A percentile compares a stretch with the other conserved stretches of the same genome.
These are phyloP conservation scores for Campoletis sonorensis DNA, from an alignment of 1,140 invertebrate genomes.

Conservation along the genomic window DNA sequence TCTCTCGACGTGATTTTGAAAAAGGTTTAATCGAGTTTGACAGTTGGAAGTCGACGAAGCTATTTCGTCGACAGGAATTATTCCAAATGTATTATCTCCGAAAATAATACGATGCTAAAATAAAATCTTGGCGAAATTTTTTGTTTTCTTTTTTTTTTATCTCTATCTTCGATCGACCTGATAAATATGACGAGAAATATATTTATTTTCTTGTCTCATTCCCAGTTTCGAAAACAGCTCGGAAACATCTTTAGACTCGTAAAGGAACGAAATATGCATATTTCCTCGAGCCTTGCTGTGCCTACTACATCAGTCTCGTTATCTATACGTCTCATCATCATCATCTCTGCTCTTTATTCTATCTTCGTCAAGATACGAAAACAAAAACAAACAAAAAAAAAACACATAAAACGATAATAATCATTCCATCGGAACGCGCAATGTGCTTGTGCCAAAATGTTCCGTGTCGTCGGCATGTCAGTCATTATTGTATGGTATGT, in stretches of 20 bases:
- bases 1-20: no score
- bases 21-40: no score
- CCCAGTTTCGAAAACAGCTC: conserved; percentile 54
- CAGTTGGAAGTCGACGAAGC: no score
- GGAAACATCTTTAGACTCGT: conserved; percentile 53
- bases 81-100: no score
- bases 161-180: background rate
- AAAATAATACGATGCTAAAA: no score
- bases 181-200: background rate
- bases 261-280: conserved; percentile 11
- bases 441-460: conserved; percentile 20
- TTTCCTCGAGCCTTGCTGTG: background rate
- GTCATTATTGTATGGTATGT: conserved; percentile 15
- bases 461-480: conserved; percentile 14
- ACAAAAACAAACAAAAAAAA: background rate
- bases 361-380: background rate
- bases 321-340: background rate
- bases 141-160: background rate
- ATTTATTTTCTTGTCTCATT: conserved; percentile 45
- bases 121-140: no score
- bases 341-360: background rate
- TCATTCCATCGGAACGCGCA: conserved; percentile 18
- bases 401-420: background rate
- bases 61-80: no score
- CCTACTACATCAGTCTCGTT: background rate